These are phyloP conservation scores for Conus ventricosus DNA, from an alignment of 1,140 invertebrate genomes.

Conservation along the genomic window DNA sequence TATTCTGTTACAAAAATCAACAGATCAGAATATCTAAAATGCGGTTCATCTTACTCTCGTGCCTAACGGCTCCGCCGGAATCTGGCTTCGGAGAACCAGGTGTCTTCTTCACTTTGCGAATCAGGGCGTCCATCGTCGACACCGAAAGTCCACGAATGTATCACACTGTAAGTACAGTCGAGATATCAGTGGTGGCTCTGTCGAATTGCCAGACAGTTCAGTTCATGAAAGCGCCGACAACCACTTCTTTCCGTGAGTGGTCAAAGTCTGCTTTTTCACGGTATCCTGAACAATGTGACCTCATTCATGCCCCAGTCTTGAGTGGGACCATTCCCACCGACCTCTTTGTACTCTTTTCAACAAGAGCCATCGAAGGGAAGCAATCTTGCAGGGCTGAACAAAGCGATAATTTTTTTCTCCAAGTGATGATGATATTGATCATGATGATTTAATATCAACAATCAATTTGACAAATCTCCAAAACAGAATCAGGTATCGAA, in stretches of 20 bases:
- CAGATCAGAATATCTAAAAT: not conserved
- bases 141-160: not conserved
- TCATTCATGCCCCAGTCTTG: not conserved
- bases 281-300: not conserved
- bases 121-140: conserved; percentile 39
- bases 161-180: not conserved
- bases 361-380: not conserved
- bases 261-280: conserved; percentile 15
- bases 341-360: not conserved
- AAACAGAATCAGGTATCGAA: no score
- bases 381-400: not conserved
- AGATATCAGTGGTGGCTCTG: not conserved
- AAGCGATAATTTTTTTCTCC: no score
- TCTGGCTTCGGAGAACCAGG: conserved; percentile 25
- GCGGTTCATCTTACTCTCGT: conserved; percentile 19
- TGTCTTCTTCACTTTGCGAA: conserved; percentile 42
- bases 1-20: no score
- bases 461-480: no score
- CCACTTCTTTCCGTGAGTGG: not conserved
- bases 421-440: no score
- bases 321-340: not conserved
- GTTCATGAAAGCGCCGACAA: not conserved
- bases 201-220: not conserved
- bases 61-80: conserved; percentile 7
- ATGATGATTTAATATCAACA: no score